Evolutionary conservation across 2,888 invertebrate species (phyloP).

Genomic region (Drosophila sordidula): DNA sequence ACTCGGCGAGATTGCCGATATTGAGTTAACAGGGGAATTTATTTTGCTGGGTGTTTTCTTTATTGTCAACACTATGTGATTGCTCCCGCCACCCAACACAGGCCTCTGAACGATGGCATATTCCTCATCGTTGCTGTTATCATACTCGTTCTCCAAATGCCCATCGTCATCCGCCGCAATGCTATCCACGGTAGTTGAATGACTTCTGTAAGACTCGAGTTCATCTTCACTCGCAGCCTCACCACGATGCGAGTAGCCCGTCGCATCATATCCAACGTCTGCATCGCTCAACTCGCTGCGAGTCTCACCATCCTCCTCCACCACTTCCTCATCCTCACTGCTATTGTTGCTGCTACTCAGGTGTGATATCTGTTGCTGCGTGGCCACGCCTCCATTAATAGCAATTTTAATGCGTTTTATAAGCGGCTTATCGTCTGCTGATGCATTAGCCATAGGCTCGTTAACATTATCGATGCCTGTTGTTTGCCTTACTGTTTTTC

Average conservation of each 20-base stretch:
- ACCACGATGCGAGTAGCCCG: background rate
- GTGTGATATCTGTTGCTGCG: conserved; percentile 44
- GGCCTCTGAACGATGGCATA: conserved; percentile 73
- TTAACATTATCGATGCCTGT: background rate
- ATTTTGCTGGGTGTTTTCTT: conserved; percentile 83
- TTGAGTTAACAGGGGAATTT: conserved; percentile 71
- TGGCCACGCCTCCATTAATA: conserved; percentile 59
- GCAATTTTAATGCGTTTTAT: conserved; percentile 71
- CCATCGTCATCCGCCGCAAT: conserved; percentile 36
- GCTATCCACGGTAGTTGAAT: conserved; percentile 28
- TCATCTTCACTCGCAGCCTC: conserved; percentile 28
- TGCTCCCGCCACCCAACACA: conserved; percentile 45
- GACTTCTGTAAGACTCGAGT: conserved; percentile 28
- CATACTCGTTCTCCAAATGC: conserved; percentile 52
- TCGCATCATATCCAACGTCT: conserved; percentile 16
- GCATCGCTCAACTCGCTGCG: conserved; percentile 26
- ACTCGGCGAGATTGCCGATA: conserved; percentile 55
- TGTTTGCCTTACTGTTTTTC: conserved; percentile 22
- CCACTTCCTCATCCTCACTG: conserved; percentile 53
- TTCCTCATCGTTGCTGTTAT: conserved; percentile 70
- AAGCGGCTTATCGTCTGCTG: conserved; percentile 17
- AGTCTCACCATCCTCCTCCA: conserved; percentile 26
- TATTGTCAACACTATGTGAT: conserved; percentile 83
- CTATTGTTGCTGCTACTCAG: conserved; percentile 55
- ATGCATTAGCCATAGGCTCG: background rate